Conservation (phyloP, 2,888 invertebrate species). For the Ctena decussata region DNA sequence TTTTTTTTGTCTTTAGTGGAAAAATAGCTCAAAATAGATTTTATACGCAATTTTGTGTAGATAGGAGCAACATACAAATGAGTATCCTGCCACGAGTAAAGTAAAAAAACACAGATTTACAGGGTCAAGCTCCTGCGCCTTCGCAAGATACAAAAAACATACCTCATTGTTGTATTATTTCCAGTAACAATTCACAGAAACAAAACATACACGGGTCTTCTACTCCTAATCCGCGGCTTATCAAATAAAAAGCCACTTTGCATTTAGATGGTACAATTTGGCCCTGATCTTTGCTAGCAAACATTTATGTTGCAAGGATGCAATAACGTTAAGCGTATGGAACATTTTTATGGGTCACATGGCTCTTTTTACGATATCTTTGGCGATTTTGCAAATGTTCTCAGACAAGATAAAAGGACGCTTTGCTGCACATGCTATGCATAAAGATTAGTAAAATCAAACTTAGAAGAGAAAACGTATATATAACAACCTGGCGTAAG, state of each 20-base stretch:
- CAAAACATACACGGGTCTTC: too few species aligned
- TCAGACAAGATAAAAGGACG: background rate
- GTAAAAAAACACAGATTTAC: too few species aligned
- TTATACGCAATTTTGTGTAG: too few species aligned
- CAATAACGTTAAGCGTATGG: conserved; percentile 7
- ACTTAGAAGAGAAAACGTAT: too few species aligned
- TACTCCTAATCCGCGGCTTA: background rate
- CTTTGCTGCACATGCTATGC: background rate
- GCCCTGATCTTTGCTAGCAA: background rate
- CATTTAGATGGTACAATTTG: background rate
- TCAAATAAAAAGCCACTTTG: conserved; percentile 7
- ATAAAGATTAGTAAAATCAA: too few species aligned
- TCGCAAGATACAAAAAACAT: too few species aligned
- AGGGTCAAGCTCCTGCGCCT: too few species aligned
- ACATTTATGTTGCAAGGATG: background rate
- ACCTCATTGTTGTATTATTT: background rate
- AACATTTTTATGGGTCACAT: conserved; percentile 18
- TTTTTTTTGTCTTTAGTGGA: too few species aligned
- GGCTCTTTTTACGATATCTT: conserved; percentile 7
- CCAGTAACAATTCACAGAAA: background rate
- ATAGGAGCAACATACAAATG: too few species aligned
- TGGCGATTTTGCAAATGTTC: conserved; percentile 1
- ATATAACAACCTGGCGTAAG: too few species aligned
- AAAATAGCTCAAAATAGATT: too few species aligned
- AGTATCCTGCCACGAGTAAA: too few species aligned